These are phyloP conservation scores for Urocitellus parryii DNA, from an alignment of 2,113 vertebrate species.

Conservation along the genomic window DNA sequence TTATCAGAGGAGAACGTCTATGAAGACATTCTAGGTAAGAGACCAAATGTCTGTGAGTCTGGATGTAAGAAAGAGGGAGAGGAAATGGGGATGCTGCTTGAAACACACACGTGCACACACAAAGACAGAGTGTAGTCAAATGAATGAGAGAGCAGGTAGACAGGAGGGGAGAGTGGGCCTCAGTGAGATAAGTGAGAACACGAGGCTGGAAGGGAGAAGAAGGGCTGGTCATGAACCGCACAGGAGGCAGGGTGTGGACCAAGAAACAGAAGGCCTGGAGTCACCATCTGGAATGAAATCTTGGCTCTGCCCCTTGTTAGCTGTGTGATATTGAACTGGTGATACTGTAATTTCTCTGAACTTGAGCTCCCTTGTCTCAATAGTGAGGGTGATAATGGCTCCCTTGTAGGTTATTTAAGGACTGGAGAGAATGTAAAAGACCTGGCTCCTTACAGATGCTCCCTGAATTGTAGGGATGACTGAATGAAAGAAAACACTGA, in stretches of 20 bases:
- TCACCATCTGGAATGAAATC: accelerated
- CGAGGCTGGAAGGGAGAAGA: not conserved
- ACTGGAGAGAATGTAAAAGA: not conserved
- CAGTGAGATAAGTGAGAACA: accelerated
- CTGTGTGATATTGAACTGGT: not conserved
- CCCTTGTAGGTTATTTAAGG: not conserved
- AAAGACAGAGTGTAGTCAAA: not conserved
- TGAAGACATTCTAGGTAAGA: slow-evolving; percentile 97
- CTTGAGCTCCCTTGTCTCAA: not conserved
- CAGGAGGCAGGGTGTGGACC: no score
- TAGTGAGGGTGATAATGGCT: not conserved
- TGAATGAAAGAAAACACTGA: not conserved
- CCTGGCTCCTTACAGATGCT: not conserved
- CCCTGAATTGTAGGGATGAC: not conserved
- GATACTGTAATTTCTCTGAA: not conserved
- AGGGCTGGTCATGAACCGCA: accelerated
- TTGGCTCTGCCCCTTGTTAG: not conserved
- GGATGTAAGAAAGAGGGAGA: not conserved
- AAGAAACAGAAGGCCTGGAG: not conserved
- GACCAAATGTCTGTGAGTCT: not conserved
- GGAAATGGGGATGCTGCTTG: slow-evolving; percentile 59
- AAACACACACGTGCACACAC: slow-evolving; percentile 67
- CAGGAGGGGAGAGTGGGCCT: not conserved
- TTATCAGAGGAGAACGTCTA: slow-evolving; percentile 99
- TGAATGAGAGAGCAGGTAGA: not conserved